phyloP scores from a whole-genome alignment of 2,113 vertebrate genomes.

The Chlorocebus sabaeus region DNA sequence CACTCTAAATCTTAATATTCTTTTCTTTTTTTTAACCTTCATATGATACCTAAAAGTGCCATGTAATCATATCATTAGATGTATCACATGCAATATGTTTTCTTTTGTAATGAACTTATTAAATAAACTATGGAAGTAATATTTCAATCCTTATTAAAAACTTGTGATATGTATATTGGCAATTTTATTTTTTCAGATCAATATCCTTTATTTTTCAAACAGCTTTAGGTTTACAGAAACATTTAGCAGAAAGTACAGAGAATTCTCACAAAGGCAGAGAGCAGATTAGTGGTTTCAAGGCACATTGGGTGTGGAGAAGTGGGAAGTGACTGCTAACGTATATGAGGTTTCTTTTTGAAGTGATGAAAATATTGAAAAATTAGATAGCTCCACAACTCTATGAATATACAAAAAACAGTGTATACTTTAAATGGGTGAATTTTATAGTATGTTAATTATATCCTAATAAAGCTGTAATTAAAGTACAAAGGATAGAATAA shows the following conservation, averaged over 20 bases:
- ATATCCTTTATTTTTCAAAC: background rate
- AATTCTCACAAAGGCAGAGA: background rate
- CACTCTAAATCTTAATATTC: background rate
- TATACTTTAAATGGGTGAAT: background rate
- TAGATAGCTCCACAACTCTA: background rate
- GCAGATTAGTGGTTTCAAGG: background rate
- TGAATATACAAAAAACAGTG: background rate
- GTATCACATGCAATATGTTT: background rate
- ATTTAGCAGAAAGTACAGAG: background rate
- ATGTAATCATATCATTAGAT: background rate
- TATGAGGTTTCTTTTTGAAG: background rate
- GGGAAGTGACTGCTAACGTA: background rate
- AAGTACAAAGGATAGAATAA: background rate
- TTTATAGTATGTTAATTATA: background rate
- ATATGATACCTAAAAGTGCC: background rate
- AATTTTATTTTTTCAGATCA: background rate
- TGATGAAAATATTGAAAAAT: background rate
- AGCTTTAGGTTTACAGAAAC: background rate
- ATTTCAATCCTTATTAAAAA: background rate
- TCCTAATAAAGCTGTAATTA: background rate
- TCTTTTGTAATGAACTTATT: constrained; percentile 16
- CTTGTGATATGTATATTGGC: background rate
- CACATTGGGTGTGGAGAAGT: background rate
- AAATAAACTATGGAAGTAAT: background rate
- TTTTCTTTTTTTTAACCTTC: background rate